These are phyloP conservation scores for Xanthorhoe designata DNA, from an alignment of 2,888 invertebrate species.

Conservation along the genomic window DNA sequence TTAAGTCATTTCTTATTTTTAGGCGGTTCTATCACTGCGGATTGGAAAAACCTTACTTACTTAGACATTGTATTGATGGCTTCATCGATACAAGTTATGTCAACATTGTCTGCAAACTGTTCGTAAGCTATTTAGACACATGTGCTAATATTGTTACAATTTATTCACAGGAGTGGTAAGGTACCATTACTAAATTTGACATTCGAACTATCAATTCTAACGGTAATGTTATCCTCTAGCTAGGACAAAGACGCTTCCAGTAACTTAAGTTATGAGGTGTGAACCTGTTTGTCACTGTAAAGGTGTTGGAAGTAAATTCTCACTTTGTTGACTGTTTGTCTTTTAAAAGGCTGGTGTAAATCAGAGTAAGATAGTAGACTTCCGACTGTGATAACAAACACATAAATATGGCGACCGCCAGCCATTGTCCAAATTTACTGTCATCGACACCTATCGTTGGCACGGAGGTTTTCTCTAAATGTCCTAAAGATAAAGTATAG, in stretches of 20 bases:
- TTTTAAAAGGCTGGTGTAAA: constrained; percentile 68
- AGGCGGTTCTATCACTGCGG: constrained; percentile 62
- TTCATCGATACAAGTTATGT: constrained; percentile 37
- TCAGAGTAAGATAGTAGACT: constrained; percentile 73
- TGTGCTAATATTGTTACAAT: constrained; percentile 28
- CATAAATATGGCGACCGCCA: constrained; percentile 74
- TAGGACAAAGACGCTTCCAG: constrained; percentile 13
- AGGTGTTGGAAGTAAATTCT: constrained; percentile 70
- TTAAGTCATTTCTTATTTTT: constrained; percentile 81
- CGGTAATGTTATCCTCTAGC: constrained; percentile 17
- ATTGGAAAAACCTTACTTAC: constrained; percentile 64
- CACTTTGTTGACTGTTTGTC: constrained; percentile 70
- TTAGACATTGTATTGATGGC: constrained; percentile 53
- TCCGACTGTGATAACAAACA: constrained; percentile 78
- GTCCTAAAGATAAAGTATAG: constrained; percentile 33
- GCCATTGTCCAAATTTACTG: constrained; percentile 76
- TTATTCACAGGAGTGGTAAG: constrained; percentile 13
- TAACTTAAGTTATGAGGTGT: constrained; percentile 45
- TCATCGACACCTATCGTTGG: constrained; percentile 62
- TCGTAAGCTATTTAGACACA: constrained; percentile 35
- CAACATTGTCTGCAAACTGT: constrained; percentile 35
- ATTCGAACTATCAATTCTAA: constrained; percentile 6
- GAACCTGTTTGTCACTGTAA: constrained; percentile 56
- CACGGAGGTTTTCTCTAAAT: constrained; percentile 47
- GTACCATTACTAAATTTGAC: constrained; percentile 9